phyloP scores from a whole-genome alignment of 2,113 vertebrate genomes.

The Platichthys flesus region DNA sequence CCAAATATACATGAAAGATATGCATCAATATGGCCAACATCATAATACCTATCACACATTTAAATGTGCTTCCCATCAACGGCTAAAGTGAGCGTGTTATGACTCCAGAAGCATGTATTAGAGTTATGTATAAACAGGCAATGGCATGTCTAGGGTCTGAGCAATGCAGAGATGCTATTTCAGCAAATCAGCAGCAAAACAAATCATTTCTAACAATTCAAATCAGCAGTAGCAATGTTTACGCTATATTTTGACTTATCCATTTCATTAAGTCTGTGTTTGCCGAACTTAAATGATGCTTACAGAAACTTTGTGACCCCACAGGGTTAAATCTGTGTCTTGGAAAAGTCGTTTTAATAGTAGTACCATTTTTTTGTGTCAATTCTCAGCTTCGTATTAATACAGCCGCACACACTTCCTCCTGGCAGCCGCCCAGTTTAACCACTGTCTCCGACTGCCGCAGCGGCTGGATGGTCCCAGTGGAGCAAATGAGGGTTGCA shows the following conservation, averaged over 20 bases:
- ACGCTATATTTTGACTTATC: too few species aligned
- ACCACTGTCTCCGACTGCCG: background rate
- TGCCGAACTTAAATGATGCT: background rate
- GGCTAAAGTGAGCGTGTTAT: background rate
- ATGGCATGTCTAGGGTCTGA: background rate
- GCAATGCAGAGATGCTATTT: background rate
- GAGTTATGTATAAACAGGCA: background rate
- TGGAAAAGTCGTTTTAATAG: background rate
- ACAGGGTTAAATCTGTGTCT: background rate
- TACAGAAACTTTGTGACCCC: background rate
- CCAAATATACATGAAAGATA: conserved; percentile 12
- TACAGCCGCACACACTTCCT: background rate
- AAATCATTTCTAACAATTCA: background rate
- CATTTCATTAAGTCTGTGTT: background rate
- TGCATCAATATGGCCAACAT: conserved; percentile 1
- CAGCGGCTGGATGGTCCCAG: background rate
- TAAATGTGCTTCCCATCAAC: background rate
- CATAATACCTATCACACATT: conserved; percentile 4
- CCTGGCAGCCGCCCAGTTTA: conserved; percentile 1
- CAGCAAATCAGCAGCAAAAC: background rate
- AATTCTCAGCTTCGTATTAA: background rate
- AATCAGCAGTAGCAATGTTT: background rate
- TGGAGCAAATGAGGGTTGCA: background rate
- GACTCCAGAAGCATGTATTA: background rate
- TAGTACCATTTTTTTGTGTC: background rate